Conservation (phyloP, 2,797 vertebrate species). For the Oceanodroma leucorhoa region DNA sequence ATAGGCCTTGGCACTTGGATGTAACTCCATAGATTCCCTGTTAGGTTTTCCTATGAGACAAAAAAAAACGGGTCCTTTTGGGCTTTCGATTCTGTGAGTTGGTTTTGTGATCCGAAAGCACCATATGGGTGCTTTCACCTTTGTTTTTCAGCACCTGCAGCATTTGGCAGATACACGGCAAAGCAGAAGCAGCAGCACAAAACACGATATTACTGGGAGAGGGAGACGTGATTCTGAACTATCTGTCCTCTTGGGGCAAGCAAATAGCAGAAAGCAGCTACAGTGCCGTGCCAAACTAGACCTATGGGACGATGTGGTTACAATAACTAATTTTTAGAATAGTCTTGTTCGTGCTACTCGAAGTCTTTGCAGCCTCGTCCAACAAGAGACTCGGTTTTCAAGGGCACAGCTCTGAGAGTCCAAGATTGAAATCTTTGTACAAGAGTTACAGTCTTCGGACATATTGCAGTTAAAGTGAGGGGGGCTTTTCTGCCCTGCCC, state of each 20-base stretch:
- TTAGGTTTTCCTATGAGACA: background rate
- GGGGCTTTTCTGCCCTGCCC: background rate
- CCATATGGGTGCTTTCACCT: slow-evolving; percentile 53
- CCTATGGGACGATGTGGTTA: background rate
- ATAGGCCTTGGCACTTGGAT: background rate
- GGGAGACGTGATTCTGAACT: background rate
- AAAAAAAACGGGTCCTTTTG: background rate
- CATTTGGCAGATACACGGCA: slow-evolving; percentile 8
- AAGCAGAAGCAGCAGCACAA: background rate
- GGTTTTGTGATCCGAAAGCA: background rate
- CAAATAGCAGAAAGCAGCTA: slow-evolving; percentile 30
- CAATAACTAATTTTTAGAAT: slow-evolving; percentile 20
- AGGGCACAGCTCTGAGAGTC: background rate
- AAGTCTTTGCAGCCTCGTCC: background rate
- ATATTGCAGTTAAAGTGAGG: background rate
- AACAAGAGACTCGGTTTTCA: background rate
- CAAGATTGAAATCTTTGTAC: background rate
- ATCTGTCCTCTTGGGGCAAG: background rate
- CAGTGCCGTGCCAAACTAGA: background rate
- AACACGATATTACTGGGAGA: background rate
- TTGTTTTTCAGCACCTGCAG: slow-evolving; percentile 53
- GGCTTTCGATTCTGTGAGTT: background rate
- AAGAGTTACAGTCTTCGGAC: background rate
- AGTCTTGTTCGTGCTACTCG: background rate
- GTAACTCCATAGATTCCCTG: background rate